Evolutionary conservation across 2,113 vertebrate genomes (phyloP).

Genomic region (Andinoacara biseriatus): DNA sequence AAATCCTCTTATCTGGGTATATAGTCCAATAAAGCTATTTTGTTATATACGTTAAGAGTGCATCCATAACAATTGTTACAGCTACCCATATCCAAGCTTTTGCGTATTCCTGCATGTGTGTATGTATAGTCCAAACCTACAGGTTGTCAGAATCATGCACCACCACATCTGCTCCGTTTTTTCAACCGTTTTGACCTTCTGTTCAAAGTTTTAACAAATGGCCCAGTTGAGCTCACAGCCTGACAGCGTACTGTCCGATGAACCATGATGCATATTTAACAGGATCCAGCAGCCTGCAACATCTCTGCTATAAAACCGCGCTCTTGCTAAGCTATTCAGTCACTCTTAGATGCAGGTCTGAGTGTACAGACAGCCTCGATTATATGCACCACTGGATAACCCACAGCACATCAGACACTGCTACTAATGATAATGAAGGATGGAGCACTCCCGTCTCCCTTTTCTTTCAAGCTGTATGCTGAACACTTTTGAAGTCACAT

Average conservation of each 20-base stretch:
- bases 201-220: slow-evolving; percentile 61
- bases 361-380: slow-evolving; percentile 62
- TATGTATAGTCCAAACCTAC: background rate
- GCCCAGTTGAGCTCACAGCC: slow-evolving; percentile 43
- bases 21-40: background rate
- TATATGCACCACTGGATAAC: slow-evolving; percentile 65
- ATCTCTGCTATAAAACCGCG: slow-evolving; percentile 43
- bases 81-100: background rate
- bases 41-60: background rate
- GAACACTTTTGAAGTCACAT: slow-evolving; percentile 28
- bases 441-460: slow-evolving; percentile 24
- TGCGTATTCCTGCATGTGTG: background rate
- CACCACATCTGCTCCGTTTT: slow-evolving; percentile 33
- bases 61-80: background rate
- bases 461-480: background rate
- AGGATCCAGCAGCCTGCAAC: slow-evolving; percentile 53
- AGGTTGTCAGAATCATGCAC: background rate
- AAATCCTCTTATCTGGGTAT: background rate
- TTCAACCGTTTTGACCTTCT: slow-evolving; percentile 66
- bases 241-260: slow-evolving; percentile 51
- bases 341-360: slow-evolving; percentile 50
- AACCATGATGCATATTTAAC: slow-evolving; percentile 68
- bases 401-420: slow-evolving; percentile 61
- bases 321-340: slow-evolving; percentile 28
- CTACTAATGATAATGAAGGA: slow-evolving; percentile 72